Conservation (phyloP, 2,888 invertebrate genomes). For the Trilocha varians region DNA sequence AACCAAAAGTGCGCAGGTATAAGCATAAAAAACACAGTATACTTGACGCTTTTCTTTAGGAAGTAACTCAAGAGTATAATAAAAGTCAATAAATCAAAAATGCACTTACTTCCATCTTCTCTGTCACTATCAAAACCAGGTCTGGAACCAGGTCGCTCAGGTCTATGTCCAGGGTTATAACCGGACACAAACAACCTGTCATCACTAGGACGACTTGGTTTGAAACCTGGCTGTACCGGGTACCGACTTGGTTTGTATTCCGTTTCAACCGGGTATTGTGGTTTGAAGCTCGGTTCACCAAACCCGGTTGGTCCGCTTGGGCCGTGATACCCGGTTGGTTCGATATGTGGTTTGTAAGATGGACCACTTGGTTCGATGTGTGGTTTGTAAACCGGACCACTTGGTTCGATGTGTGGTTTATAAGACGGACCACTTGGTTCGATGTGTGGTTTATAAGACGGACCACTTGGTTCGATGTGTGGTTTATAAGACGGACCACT, state of each 20-base stretch:
- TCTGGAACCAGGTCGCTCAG: constrained; percentile 10
- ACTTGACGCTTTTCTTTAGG: no score
- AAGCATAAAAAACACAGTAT: no score
- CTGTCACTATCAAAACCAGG: constrained; percentile 33
- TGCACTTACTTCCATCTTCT: constrained; percentile 43
- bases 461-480: constrained; percentile 13
- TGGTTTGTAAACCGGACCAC: constrained; percentile 16
- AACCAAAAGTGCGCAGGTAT: no score
- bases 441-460: constrained; percentile 17
- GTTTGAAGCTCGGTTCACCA: constrained; percentile 9
- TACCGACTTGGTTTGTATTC: constrained; percentile 8
- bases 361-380: neutral
- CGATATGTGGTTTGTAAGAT: no score
- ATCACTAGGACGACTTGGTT: constrained; percentile 5
- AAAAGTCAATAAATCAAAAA: no score
- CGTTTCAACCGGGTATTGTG: constrained; percentile 8
- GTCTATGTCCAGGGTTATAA: constrained; percentile 16
- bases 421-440: constrained; percentile 15
- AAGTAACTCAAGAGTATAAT: no score
- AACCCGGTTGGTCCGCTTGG: no score
- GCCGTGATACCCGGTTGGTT: constrained; percentile 14
- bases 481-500: constrained; percentile 16
- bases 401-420: no score
- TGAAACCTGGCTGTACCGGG: constrained; percentile 1
- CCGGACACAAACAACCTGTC: constrained; percentile 13